Percentiles rank a stretch among this genome's conserved stretches.
These are phyloP conservation scores for Gymnoscopelus braueri DNA, from an alignment of 2,797 vertebrate species.

Conservation along the genomic window DNA sequence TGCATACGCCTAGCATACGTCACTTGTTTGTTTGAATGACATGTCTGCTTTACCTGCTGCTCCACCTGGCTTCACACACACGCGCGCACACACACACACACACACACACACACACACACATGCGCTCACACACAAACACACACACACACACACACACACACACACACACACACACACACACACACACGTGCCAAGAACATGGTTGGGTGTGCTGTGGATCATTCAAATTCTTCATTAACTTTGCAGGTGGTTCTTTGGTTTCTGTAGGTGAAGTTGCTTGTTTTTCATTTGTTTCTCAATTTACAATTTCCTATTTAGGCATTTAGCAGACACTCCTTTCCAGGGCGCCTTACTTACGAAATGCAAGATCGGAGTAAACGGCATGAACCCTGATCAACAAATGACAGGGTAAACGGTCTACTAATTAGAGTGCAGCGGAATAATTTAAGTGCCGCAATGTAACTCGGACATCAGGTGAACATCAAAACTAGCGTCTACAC, in stretches of 20 bases:
- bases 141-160: slow-evolving; percentile 8
- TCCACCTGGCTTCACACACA: slow-evolving; percentile 58
- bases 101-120: background rate
- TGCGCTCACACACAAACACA: background rate
- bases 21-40: slow-evolving; percentile 76
- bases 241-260: slow-evolving; percentile 86
- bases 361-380: too few relatives aligned
- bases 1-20: slow-evolving; percentile 30
- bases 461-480: too few relatives aligned
- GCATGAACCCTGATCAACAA: too few relatives aligned
- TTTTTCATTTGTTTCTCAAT: slow-evolving; percentile 73
- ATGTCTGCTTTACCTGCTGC: slow-evolving; percentile 82
- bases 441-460: too few relatives aligned
- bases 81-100: slow-evolving; percentile 17
- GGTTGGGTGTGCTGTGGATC: slow-evolving; percentile 78
- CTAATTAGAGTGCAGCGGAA: too few relatives aligned
- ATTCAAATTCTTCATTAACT: slow-evolving; percentile 87
- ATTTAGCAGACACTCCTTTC: too few relatives aligned
- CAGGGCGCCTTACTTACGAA: too few relatives aligned
- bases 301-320: too few relatives aligned
- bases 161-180: background rate
- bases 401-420: too few relatives aligned
- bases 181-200: slow-evolving; percentile 64
- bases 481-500: too few relatives aligned
- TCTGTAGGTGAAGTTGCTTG: slow-evolving; percentile 80